Base-by-base conservation (phyloP, 2,888 invertebrate species). In the Cephus sareptanus region DNA sequence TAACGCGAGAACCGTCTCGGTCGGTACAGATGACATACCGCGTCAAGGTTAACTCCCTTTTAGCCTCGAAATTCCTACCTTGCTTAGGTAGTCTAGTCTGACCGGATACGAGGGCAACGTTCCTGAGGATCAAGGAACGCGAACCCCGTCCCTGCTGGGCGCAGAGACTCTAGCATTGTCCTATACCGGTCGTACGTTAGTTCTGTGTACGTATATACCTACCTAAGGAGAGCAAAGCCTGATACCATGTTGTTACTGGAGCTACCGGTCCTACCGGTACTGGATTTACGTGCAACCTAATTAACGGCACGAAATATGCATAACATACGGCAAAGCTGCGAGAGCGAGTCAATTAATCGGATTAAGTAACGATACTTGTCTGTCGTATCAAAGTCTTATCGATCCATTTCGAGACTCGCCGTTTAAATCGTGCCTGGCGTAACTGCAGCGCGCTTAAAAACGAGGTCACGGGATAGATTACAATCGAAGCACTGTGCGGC, bases 1-100 rank as follows among this genome's bases (percentile, higher is more conserved):
- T 83, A 86, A 84, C 80, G 84, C 82, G 78, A 81, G 77, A 85
- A 78, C 82, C 80, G 79, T 80, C 80, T 81, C 79, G 84, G 83
- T 85, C 84, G 83, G 83, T 79, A 79, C 78, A 83, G 83, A 80
- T 83, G 81, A 81, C 82, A 80, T 83, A 81, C 79, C 81, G 81
- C 75, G 75, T 85, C 83, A 85, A 85, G 85, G 85, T 85, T 85
- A 86, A 82, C 83, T 82, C 83, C 73, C 78, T 79, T 86, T 84
- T 77, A 79, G 80, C 84, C 84, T 82, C 83, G 81, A 85, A 56
- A 56, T 56, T 56, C 56, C 56, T 56, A 56, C 56, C 56, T 56
- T 56, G 23, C 56, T 56, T 56, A 56, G 56, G 56, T 9, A 23
- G 56, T 56, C 56, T 56, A 56, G 56, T 56, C 23, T 23, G 56